phyloP scores from a whole-genome alignment of 2,888 invertebrate species.

The Pteria penguin region DNA sequence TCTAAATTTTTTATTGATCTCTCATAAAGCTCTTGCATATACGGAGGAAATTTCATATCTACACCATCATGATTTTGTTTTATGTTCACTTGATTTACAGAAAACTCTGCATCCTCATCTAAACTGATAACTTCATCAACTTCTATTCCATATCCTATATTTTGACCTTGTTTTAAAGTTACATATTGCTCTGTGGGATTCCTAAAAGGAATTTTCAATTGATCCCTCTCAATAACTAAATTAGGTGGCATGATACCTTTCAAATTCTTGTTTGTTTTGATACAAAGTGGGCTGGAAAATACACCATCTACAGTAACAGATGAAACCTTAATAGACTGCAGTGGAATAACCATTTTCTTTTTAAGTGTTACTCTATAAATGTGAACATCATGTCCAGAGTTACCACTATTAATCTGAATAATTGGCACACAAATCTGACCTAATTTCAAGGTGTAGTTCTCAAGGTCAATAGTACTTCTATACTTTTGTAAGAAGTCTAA shows the following conservation, averaged over 20 bases:
- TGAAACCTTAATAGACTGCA: not conserved
- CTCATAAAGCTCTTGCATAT: conserved; percentile 1
- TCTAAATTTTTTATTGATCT: not conserved
- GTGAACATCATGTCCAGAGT: not conserved
- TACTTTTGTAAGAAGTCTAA: not conserved
- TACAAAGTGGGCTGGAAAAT: not conserved
- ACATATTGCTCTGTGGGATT: conserved; percentile 8
- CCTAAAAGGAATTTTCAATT: not conserved
- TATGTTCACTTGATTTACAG: not conserved
- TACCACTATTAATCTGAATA: not conserved
- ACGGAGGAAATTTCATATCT: not conserved
- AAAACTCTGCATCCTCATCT: not conserved
- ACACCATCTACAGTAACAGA: not conserved
- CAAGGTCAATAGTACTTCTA: not conserved
- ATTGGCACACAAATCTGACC: not conserved
- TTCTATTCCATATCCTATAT: conserved; percentile 5
- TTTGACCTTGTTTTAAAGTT: conserved; percentile 5
- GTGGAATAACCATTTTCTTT: conserved; percentile 4
- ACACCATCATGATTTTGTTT: not conserved
- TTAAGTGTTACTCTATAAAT: not conserved
- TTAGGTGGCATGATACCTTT: not conserved
- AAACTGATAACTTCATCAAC: not conserved
- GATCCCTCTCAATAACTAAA: not conserved
- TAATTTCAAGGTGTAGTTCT: not conserved
- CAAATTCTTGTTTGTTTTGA: not conserved